Evolutionary conservation across 2,797 vertebrate genomes (phyloP).

Genomic region (Myotis daubentonii): DNA sequence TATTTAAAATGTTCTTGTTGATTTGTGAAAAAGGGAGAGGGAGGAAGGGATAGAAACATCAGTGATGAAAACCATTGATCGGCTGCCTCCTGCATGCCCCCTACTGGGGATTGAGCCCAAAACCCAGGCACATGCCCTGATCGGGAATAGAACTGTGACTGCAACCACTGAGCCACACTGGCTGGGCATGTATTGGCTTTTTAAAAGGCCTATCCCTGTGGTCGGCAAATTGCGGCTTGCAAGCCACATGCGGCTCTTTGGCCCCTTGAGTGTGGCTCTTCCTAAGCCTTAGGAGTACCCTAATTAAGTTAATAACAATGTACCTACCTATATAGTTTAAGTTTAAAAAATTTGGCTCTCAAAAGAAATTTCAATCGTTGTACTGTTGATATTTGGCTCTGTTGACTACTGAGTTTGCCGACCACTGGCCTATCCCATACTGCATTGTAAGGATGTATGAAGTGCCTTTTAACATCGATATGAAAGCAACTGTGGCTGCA

Average conservation of each 20-base stretch:
- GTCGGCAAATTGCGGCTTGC: too few species aligned
- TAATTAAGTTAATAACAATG: too few species aligned
- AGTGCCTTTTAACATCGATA: neutral
- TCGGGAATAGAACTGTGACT: neutral
- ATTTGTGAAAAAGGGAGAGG: neutral
- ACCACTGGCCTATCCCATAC: neutral
- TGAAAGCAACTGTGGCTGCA: neutral
- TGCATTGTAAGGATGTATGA: neutral
- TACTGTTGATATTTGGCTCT: too few species aligned
- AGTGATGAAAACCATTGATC: neutral
- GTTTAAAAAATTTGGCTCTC: too few species aligned
- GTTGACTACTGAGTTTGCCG: too few species aligned
- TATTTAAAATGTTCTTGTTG: neutral
- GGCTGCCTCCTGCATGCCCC: neutral
- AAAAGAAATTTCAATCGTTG: too few species aligned
- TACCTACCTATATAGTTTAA: too few species aligned
- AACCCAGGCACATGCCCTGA: neutral
- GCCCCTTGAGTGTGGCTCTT: too few species aligned
- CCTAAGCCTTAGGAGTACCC: too few species aligned
- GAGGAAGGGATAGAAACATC: neutral
- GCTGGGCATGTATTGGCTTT: neutral
- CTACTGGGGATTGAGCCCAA: neutral
- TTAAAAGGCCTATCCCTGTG: neutral
- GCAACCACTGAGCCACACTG: neutral
- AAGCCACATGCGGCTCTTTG: too few species aligned